phyloP scores from a whole-genome alignment of 1,140 invertebrate genomes.

The Eulimnadia texana region DNA sequence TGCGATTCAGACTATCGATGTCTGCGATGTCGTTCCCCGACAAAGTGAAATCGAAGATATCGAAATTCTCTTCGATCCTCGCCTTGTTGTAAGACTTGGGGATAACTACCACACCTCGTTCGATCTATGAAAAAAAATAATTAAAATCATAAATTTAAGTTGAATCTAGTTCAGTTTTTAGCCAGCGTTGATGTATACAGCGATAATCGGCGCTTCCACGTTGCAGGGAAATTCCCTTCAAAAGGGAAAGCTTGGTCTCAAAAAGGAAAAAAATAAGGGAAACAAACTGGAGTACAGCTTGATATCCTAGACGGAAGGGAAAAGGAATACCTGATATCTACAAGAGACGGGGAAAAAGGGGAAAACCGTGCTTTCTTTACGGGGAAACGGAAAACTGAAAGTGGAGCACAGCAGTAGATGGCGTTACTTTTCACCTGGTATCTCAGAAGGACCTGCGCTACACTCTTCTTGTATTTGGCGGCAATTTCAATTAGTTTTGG shows the following conservation, averaged over 20 bases:
- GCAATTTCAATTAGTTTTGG: conserved; percentile 44
- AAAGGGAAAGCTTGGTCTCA: too few relatives aligned
- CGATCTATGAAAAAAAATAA: conserved; percentile 30
- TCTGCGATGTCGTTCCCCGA: conserved; percentile 41
- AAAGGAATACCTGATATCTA: too few relatives aligned
- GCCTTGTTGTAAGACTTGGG: conserved; percentile 55
- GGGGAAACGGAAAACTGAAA: too few relatives aligned
- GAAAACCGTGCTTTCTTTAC: too few relatives aligned
- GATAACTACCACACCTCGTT: conserved; percentile 47
- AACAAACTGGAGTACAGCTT: too few relatives aligned
- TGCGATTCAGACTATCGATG: conserved; percentile 44
- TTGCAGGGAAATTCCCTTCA: too few relatives aligned
- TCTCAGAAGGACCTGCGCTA: conserved; percentile 52
- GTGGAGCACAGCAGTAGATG: too few relatives aligned
- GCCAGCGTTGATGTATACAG: too few relatives aligned
- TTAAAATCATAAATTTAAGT: not conserved
- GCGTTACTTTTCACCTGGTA: conserved; percentile 34
- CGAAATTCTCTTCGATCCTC: conserved; percentile 53
- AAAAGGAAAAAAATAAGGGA: too few relatives aligned
- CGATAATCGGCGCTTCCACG: too few relatives aligned
- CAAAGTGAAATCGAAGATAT: conserved; percentile 54
- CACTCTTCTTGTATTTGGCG: conserved; percentile 46
- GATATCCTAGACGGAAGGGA: too few relatives aligned
- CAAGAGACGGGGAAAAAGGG: too few relatives aligned
- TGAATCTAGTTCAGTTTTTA: not conserved